Evolutionary conservation across 1,140 invertebrate genomes (phyloP), one percentile per base, ranked within the genome.

Genomic region (Melanaphis sacchari): DNA sequence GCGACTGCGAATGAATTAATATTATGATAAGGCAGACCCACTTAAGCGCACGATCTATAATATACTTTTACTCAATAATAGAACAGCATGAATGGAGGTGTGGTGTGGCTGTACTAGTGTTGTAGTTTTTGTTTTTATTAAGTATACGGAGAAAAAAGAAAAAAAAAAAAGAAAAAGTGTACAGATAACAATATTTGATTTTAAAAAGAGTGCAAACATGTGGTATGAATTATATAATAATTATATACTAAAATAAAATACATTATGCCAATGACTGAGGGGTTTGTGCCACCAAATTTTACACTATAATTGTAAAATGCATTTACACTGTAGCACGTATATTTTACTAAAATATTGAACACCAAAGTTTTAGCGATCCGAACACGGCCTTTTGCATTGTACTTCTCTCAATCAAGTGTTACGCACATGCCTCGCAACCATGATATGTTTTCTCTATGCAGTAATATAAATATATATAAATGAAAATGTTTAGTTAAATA

Each of bases 1-100:
- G 89, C 89, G 54, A 90, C 89, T 31, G 11, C 36, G 36, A 89
- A 36, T 5, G 24, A 54, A 89, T 89, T 89, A 38, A 89, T 36
- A 89, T 89, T 89, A 89, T 24, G 31, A 43, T 31, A 31, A 31
- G 43, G 31, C 31, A 89, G 36, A 22, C 36, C 66, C 76, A 46
- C n/a, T 91, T 92, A 36, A 76, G n/a, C 21, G 1, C 26, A 26
- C 46, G 46, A 38, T 89, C 87, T 38, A 52, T 88, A 88, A n/a
- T 84, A 84, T 84, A 82, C 3, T 84, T 46, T 43, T 43, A 87
- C 31, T 31, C 21, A 15, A 88, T 43, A 18, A 88, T 7, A 43
- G 1, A 49, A 46, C 26, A n/a, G 31, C 18, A 11, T 1, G 43
- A 5, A 40, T 15, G 21, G 76, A 22, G 76, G 76, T 82, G 76